These are phyloP conservation scores for Trichonephila clavata DNA, from an alignment of 1,140 invertebrate species.

Conservation along the genomic window DNA sequence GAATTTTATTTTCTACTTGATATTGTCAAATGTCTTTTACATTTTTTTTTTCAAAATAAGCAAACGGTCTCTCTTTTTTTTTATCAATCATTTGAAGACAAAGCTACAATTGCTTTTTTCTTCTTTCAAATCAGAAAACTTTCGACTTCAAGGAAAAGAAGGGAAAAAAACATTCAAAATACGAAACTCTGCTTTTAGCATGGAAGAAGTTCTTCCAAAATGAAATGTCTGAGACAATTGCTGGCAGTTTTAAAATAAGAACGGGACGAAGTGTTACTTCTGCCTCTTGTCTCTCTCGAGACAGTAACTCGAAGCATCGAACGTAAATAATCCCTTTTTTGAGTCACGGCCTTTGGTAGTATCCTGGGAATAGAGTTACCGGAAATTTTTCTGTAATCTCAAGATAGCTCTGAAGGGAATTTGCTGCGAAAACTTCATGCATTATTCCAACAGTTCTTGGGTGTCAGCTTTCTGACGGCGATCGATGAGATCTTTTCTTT, in stretches of 20 bases:
- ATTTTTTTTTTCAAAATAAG: background rate
- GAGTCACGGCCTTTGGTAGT: background rate
- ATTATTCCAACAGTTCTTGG: constrained; percentile 27
- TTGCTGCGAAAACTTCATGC: constrained; percentile 40
- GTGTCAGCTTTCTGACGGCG: background rate
- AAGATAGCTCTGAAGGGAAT: constrained; percentile 11
- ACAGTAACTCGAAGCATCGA: constrained; percentile 39
- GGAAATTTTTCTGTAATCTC: constrained; percentile 51
- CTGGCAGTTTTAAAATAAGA: constrained; percentile 25
- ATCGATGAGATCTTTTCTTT: constrained; percentile 1
- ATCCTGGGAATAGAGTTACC: constrained; percentile 44
- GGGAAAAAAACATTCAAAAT: background rate
- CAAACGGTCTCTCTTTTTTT: background rate
- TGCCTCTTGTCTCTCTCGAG: constrained; percentile 1
- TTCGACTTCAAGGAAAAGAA: background rate
- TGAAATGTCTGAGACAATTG: constrained; percentile 27
- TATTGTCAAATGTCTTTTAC: background rate
- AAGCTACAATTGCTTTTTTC: background rate
- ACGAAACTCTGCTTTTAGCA: background rate
- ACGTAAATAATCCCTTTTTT: constrained; percentile 14
- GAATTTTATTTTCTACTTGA: background rate
- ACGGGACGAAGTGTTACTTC: background rate
- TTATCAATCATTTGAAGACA: background rate
- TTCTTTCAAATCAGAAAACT: background rate
- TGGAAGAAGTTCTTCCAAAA: background rate